Evolutionary conservation across 2,113 vertebrate genomes (phyloP).

Genomic region (Pycnonotus jocosus): DNA sequence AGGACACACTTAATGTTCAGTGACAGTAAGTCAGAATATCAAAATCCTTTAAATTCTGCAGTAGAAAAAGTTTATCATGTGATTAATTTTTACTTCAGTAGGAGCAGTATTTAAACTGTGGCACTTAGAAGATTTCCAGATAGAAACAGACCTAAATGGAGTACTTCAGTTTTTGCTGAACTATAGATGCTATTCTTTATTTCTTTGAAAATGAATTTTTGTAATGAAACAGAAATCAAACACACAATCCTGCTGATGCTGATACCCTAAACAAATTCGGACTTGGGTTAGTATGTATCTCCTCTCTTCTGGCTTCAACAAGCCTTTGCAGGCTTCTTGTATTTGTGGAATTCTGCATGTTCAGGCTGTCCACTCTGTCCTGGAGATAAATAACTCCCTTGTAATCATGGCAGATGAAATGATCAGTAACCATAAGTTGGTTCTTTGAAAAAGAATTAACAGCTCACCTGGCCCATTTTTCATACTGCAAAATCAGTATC

Average conservation of each 20-base stretch:
- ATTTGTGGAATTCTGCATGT: background rate
- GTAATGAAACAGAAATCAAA: background rate
- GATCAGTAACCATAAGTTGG: background rate
- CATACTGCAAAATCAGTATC: background rate
- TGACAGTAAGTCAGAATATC: background rate
- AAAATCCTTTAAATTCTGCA: background rate
- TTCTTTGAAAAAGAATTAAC: background rate
- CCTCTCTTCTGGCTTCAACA: background rate
- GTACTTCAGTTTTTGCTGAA: background rate
- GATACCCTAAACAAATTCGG: background rate
- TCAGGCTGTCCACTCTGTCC: background rate
- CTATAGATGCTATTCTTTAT: background rate
- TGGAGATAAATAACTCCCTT: background rate
- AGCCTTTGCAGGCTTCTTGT: background rate
- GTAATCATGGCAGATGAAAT: background rate
- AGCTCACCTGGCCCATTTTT: background rate
- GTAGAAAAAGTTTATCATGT: background rate
- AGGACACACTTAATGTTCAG: background rate
- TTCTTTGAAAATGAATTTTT: background rate
- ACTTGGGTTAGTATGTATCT: accelerated
- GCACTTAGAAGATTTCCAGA: background rate
- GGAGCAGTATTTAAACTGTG: background rate
- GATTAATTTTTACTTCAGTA: background rate
- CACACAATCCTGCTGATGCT: background rate
- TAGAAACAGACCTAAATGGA: background rate